These are phyloP conservation scores for Oryctes rhinoceros DNA, from an alignment of 1,140 invertebrate species.

Conservation along the genomic window DNA sequence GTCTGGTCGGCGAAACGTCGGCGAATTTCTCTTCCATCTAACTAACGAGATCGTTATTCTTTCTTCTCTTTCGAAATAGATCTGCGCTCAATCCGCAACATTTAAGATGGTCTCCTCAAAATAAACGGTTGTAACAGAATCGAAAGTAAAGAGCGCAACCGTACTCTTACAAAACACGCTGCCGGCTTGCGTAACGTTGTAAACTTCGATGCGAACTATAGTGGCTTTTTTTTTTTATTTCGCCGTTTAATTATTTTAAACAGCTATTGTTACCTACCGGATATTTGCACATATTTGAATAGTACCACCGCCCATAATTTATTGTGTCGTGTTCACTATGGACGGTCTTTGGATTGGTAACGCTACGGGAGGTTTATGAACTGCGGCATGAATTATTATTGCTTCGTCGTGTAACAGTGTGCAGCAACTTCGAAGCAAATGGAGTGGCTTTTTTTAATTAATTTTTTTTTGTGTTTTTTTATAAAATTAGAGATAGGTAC, in stretches of 20 bases:
- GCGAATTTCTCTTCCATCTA: not conserved
- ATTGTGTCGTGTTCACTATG: not conserved
- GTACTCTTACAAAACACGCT: not conserved
- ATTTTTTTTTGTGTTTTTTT: too few species aligned
- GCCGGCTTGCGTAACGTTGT: not conserved
- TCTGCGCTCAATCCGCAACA: not conserved
- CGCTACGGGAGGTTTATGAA: not conserved
- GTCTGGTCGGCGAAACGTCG: too few species aligned
- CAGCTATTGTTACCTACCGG: constrained; percentile 17
- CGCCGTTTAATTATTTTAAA: not conserved
- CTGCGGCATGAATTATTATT: not conserved
- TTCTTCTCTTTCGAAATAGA: not conserved
- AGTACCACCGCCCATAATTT: constrained; percentile 5
- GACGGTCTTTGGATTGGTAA: not conserved
- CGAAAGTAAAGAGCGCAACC: not conserved
- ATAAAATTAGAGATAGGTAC: too few species aligned
- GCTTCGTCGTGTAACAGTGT: too few species aligned
- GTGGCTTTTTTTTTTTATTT: not conserved
- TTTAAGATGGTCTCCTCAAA: not conserved
- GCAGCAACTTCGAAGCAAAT: too few species aligned
- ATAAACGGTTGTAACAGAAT: not conserved
- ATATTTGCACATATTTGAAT: constrained; percentile 12
- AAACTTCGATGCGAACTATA: not conserved
- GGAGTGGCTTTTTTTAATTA: too few species aligned
- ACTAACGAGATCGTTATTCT: not conserved